Evolutionary conservation across 1,140 invertebrate species (phyloP), one percentile per base, ranked within the genome.

Genomic region (Homarus americanus): DNA sequence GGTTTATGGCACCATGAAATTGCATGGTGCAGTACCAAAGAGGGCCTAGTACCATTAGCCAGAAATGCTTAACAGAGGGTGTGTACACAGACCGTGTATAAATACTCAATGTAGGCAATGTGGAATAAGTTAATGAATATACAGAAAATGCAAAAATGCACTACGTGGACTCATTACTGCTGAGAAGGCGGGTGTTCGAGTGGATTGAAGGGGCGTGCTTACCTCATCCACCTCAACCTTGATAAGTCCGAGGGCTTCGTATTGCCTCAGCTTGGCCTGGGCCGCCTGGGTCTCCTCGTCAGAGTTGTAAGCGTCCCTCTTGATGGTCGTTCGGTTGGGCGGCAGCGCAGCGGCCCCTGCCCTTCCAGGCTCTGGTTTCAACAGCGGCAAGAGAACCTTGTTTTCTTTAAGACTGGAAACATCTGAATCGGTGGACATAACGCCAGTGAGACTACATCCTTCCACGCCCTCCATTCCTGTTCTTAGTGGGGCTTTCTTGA

Each of bases 221-320:
- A 85, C 85, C 85, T 87, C 85, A 3, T 87, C 85, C 76, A 79
- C 66, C n/a, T 87, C 85, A 28, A 87, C 76, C 75, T 87, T 87
- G 85, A 87, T 87, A 24, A 66, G 58, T 1, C 85, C 85, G 20
- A 87, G 15, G 0, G 49, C 28, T 17, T 79, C 85, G 32, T 79
- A 66, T 5, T 87, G 85, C 40, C 85, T 53, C 28, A 87, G 75
- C 75, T 87, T 87, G 4, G 44, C 85, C 36, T 87, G 75, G 24
- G 85, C 85, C 3, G 49, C 73, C 36, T 87, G 75, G 0, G 85
- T 87, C 15, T 87, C 85, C 75, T 79, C 58, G 85, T 87, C 85
- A n/a, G 44, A 44, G 20, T 7, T 9, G 40, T 41, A 41, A 12
- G 44, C 12, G 15, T 49, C 44, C 44, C 44, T 49, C 44, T 49